Percentiles rank a stretch among this genome's conserved stretches.
Evolutionary conservation across 2,888 invertebrate species (phyloP).

Genomic region (Cryptophagus acutangulus): DNA sequence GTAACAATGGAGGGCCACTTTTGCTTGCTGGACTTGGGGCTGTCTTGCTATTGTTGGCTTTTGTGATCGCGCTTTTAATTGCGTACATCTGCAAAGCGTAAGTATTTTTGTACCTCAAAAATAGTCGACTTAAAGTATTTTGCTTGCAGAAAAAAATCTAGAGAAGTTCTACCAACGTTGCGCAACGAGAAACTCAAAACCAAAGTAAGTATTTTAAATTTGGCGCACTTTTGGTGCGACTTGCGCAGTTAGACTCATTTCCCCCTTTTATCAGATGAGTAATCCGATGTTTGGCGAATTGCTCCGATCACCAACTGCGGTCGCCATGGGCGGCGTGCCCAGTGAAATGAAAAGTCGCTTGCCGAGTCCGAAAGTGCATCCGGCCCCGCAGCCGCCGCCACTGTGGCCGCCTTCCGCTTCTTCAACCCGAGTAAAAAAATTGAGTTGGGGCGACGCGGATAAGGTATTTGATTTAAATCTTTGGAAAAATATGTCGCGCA

Average conservation of each 20-base stretch:
- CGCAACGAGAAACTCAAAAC: conserved; percentile 38
- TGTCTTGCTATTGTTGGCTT: conserved; percentile 65
- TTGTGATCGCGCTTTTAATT: conserved; percentile 70
- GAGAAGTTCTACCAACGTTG: conserved; percentile 37
- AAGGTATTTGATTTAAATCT: conserved; percentile 30
- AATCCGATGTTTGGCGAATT: conserved; percentile 44
- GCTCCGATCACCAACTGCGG: conserved; percentile 44
- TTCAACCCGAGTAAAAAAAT: conserved; percentile 68
- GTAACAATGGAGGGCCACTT: conserved; percentile 39
- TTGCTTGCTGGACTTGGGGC: conserved; percentile 63
- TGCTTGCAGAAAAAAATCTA: conserved; percentile 32
- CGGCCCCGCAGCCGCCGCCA: conserved; percentile 46
- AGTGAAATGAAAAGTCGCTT: conserved; percentile 45
- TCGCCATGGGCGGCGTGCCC: conserved; percentile 44
- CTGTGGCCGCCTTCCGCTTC: conserved; percentile 67
- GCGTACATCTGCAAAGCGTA: conserved; percentile 73
- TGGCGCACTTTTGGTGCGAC: too few species aligned
- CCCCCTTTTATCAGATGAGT: too few species aligned
- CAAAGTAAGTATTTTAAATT: conserved; percentile 27
- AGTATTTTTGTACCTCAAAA: conserved; percentile 37
- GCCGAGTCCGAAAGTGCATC: conserved; percentile 49
- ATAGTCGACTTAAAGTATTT: conserved; percentile 5
- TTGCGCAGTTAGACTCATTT: too few species aligned
- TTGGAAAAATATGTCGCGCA: conserved; percentile 9
- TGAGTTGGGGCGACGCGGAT: conserved; percentile 73